phyloP scores from a whole-genome alignment of 1,140 invertebrate genomes.

The Ladona fulva region DNA sequence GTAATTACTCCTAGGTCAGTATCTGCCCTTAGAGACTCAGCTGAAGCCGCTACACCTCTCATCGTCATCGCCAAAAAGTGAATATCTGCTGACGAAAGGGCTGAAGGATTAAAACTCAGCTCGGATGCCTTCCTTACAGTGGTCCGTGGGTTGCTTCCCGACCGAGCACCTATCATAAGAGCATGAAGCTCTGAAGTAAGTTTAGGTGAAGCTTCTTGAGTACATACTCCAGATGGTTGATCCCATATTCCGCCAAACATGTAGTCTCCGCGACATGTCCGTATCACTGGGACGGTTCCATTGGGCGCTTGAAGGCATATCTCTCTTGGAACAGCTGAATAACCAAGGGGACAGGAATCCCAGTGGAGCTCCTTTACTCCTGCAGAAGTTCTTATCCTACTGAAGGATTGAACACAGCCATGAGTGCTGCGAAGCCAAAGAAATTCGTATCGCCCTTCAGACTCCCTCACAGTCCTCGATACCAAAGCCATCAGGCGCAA shows the following conservation, averaged over 20 bases:
- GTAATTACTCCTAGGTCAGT: neutral
- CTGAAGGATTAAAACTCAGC: neutral
- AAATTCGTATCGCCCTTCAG: neutral
- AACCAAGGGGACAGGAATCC: neutral
- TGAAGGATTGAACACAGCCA: neutral
- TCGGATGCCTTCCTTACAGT: neutral
- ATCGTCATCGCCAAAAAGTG: slow-evolving; percentile 4
- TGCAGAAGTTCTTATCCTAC: neutral
- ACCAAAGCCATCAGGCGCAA: neutral
- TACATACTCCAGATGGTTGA: neutral
- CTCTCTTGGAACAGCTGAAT: neutral
- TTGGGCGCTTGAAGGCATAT: neutral
- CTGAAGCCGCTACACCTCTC: neutral
- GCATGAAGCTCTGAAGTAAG: neutral
- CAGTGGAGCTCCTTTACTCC: neutral
- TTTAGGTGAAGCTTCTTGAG: neutral
- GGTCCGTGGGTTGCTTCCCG: neutral
- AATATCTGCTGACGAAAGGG: neutral
- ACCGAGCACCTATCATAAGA: neutral
- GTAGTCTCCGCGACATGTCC: neutral
- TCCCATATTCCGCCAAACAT: neutral
- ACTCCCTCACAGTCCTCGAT: neutral
- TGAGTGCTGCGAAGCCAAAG: neutral
- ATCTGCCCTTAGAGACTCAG: neutral
- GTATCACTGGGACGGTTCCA: neutral